phyloP scores from a whole-genome alignment of 2,113 vertebrate species.

The Mola mola region DNA sequence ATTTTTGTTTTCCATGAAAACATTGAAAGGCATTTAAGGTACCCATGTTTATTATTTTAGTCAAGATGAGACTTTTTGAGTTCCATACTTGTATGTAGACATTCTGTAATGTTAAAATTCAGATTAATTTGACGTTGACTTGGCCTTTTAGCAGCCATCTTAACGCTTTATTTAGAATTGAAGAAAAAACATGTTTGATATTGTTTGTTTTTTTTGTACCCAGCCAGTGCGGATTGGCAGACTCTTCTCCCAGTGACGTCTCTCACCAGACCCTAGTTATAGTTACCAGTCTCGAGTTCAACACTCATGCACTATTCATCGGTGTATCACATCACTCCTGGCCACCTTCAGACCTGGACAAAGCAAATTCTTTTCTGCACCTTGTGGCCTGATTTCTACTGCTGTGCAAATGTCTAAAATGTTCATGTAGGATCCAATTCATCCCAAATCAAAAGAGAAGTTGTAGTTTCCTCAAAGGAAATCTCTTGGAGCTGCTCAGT shows the following conservation, averaged over 20 bases:
- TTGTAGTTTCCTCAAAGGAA: constrained; percentile 25
- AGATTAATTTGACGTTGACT: no score
- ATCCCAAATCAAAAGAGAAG: constrained; percentile 16
- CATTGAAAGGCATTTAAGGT: no score
- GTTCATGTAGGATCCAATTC: constrained; percentile 51
- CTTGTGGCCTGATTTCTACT: constrained; percentile 64
- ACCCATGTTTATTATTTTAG: no score
- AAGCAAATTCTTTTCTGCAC: constrained; percentile 78
- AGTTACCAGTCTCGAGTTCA: constrained; percentile 84
- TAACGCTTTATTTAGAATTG: not conserved
- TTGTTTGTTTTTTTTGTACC: not conserved
- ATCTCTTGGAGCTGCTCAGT: constrained; percentile 29
- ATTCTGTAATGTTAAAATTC: no score
- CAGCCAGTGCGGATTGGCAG: constrained; percentile 41
- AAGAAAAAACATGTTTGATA: not conserved
- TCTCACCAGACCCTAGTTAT: constrained; percentile 77
- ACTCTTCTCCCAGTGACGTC: constrained; percentile 66
- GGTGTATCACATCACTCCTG: constrained; percentile 83
- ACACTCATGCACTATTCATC: constrained; percentile 88
- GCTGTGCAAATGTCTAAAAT: constrained; percentile 61
- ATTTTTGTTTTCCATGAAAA: no score
- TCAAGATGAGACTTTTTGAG: no score
- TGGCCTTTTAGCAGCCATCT: no score
- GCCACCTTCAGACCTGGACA: constrained; percentile 67
- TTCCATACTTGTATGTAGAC: no score